Evolutionary conservation across 2,113 vertebrate genomes (phyloP), one percentile per base, ranked within the genome.

Genomic region (Phaethornis superciliosus): DNA sequence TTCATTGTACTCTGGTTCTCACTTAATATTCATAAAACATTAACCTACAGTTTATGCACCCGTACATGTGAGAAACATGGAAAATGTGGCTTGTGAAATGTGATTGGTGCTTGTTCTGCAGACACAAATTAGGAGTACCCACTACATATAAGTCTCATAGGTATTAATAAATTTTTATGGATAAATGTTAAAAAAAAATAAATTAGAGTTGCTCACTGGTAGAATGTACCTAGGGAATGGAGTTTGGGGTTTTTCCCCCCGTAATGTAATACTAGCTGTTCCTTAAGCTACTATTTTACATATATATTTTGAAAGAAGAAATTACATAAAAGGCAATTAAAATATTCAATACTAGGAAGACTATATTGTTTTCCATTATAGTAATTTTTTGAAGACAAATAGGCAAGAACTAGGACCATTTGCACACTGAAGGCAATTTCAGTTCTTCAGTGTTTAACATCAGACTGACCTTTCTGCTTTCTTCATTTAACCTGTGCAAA

Each of bases 101-200:
- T 79, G 81, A 93, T n/a, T 54, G 71, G 88, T 93, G 55, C 42
- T 89, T 83, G 51, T 91, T 88, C 81, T 88, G 60, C 59, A 75
- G 75, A 92, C 69, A 92, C 63, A 95, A 89, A 95, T 95, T 71
- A 93, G 91, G 72, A 95, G 58, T 83, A 76, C 90, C 69, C 33
- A 26, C 96, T 96, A 95, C 74, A 94, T 85, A 80, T 65, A 32
- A 67, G 49, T 87, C 58, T 90, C 75, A 65, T 76, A 67, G 32
- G 52, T 72, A 77, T 85, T 93, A 89, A 69, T 80, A 82, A 96
- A 96, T 72, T 96, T 97, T 96, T 94, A 92, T 72, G 88, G 86
- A 94, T 95, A 96, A 83, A 75, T 59, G 44, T 58, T 63, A 58
- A 91, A 60, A 91, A 54, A 51, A 77, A 79, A 69, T 44, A 77